These are phyloP conservation scores for Notospermus geniculatus DNA, from an alignment of 1,140 invertebrate genomes.

Conservation along the genomic window DNA sequence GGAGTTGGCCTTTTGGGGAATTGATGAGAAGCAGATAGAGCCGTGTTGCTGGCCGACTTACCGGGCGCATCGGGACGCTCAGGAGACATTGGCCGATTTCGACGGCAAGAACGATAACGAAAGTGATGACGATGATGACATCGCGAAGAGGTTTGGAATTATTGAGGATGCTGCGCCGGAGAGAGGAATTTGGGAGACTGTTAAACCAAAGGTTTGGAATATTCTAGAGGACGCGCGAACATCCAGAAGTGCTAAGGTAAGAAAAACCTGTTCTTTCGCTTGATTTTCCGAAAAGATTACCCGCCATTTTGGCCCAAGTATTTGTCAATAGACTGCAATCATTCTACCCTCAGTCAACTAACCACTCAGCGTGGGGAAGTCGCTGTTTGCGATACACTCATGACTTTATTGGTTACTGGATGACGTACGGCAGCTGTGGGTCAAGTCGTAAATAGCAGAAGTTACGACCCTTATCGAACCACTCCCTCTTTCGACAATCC, in stretches of 20 bases:
- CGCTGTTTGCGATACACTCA: too few species aligned
- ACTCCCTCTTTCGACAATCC: too few species aligned
- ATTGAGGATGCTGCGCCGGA: slow-evolving; percentile 32
- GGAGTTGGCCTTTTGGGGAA: slow-evolving; percentile 55
- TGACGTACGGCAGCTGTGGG: too few species aligned
- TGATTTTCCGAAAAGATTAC: background rate
- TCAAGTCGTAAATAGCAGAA: too few species aligned
- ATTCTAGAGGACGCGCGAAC: slow-evolving; percentile 48
- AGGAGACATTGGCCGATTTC: slow-evolving; percentile 48
- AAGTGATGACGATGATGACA: slow-evolving; percentile 20
- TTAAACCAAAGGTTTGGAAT: slow-evolving; percentile 46
- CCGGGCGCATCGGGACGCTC: slow-evolving; percentile 46
- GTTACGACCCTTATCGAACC: too few species aligned
- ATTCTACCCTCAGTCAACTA: too few species aligned
- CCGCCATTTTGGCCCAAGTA: too few species aligned
- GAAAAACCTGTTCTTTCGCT: background rate
- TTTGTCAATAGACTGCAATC: too few species aligned
- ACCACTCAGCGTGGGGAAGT: too few species aligned
- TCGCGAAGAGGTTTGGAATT: slow-evolving; percentile 42
- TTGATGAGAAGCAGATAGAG: slow-evolving; percentile 55
- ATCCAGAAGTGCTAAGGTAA: slow-evolving; percentile 43
- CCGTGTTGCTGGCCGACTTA: slow-evolving; percentile 55
- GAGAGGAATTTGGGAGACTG: slow-evolving; percentile 33
- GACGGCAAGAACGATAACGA: slow-evolving; percentile 34
- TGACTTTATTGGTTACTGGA: too few species aligned